Conservation (phyloP, 2,797 vertebrate genomes). For the Microctenopoma lineatum region DNA sequence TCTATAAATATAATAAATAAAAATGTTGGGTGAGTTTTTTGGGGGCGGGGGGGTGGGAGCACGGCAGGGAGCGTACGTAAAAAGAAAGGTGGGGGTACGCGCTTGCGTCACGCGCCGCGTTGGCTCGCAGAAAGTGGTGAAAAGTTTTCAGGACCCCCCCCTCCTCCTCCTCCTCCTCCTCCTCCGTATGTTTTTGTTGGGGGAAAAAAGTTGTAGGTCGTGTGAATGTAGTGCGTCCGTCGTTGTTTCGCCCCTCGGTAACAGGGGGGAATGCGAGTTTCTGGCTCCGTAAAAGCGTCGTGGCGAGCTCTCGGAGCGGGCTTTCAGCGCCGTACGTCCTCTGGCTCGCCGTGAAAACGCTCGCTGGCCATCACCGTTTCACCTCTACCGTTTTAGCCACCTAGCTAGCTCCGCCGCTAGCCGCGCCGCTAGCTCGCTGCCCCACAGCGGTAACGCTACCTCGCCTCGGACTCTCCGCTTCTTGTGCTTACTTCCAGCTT, state of each 20-base stretch:
- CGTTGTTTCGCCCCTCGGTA: conserved; percentile 51
- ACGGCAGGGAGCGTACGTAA: conserved; percentile 45
- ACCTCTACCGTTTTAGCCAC: conserved; percentile 79
- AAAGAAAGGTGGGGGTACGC: conserved; percentile 44
- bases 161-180: neutral
- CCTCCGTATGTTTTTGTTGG: conserved; percentile 77
- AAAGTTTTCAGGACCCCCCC: conserved; percentile 75
- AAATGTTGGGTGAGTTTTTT: neutral
- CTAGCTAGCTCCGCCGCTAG: conserved; percentile 69
- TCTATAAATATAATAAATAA: too few relatives aligned
- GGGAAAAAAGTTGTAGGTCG: conserved; percentile 77
- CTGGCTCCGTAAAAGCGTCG: neutral
- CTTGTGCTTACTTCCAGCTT: conserved; percentile 48
- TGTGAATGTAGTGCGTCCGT: conserved; percentile 71
- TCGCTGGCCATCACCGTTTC: conserved; percentile 75
- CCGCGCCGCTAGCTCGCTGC: conserved; percentile 65
- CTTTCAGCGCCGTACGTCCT: conserved; percentile 47
- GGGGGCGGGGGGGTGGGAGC: neutral
- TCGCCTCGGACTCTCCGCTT: conserved; percentile 61
- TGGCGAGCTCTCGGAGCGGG: conserved; percentile 16
- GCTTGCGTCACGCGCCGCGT: conserved; percentile 85
- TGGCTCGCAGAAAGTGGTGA: conserved; percentile 79
- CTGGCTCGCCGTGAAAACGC: conserved; percentile 60
- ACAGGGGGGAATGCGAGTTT: conserved; percentile 46
- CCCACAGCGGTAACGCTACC: conserved; percentile 67